Base-by-base conservation (phyloP, 2,797 vertebrate genomes). In the Hylomyscus alleni region DNA sequence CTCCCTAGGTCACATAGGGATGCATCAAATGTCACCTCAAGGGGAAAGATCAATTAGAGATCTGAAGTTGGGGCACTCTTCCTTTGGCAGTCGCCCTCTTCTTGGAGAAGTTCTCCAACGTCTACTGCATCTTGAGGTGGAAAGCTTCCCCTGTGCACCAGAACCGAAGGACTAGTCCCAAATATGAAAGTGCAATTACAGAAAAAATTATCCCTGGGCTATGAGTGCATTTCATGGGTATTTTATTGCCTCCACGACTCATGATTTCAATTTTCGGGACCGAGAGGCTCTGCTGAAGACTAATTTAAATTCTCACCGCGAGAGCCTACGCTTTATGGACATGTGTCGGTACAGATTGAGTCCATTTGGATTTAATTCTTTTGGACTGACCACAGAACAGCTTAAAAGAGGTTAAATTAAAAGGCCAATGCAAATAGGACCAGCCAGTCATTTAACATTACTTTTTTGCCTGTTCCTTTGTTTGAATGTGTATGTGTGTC, bases 201-300 rank as follows among this genome's bases (percentile, higher is more conserved):
- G 86, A 76, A 91, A 97, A 86, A 97, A 96, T 96, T 93, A 96
- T 97, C 93, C 96, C 76, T 88, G 82, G 93, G 90, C 96, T 95
- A 73, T 82, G 91, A 95, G 87, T 76, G 89, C 77, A 96, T 94
- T 96, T 97, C 91, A 47, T 95, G 97, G 93, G 94, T 65, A 91
- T 97, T 98, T 98, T 97, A 96, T 98, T 98, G 98, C 98, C 96
- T 97, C 98, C 96, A 95, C 3, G 37, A 95, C 34, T 77, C 91
- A 75, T 2, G 0, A 91, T 96, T 98, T 96, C 97, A 98, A 97
- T 98, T 98, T 98, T 98, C 98, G 97, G 94, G 31, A 85, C 37
- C 89, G 87, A 96, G 97, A 97, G 90, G 78, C 96, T 94, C 96
- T 80, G 93, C 6, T 4, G 3, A 80, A 95, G 85, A 37, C 80